Evolutionary conservation across 2,113 vertebrate species (phyloP).

Genomic region (Archocentrus centrarchus): DNA sequence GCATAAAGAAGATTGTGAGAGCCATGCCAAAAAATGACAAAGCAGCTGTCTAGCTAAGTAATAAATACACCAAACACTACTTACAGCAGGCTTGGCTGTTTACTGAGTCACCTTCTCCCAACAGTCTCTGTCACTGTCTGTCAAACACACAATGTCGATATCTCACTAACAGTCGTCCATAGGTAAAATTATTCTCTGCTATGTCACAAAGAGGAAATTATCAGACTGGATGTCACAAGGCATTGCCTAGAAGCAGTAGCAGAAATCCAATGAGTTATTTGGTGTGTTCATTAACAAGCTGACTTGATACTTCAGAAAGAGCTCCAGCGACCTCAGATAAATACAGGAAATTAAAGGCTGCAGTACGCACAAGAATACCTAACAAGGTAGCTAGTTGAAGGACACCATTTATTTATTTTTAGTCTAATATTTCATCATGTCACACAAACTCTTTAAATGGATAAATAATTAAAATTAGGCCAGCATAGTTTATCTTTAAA

Average conservation of each 20-base stretch:
- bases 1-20: no score
- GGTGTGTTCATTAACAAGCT: conserved; percentile 35
- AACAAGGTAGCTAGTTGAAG: not conserved
- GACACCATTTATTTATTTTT: not conserved
- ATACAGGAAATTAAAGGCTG: conserved; percentile 9
- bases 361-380: not conserved
- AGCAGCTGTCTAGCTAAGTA: not conserved
- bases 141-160: not conserved
- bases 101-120: not conserved
- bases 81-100: not conserved
- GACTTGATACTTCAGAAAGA: conserved; percentile 19
- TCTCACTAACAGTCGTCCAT: not conserved
- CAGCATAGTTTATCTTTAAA: not conserved
- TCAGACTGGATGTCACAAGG: conserved; percentile 3
- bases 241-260: conserved; percentile 13
- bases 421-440: not conserved
- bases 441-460: not conserved
- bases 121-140: not conserved
- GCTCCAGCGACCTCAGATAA: not conserved
- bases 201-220: conserved; percentile 13
- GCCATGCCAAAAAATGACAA: not conserved
- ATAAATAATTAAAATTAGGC: not conserved
- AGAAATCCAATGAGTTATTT: not conserved
- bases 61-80: not conserved
- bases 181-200: conserved; percentile 17